Base-by-base conservation (phyloP, 1,140 invertebrate genomes). In the Eumaeus atala region DNA sequence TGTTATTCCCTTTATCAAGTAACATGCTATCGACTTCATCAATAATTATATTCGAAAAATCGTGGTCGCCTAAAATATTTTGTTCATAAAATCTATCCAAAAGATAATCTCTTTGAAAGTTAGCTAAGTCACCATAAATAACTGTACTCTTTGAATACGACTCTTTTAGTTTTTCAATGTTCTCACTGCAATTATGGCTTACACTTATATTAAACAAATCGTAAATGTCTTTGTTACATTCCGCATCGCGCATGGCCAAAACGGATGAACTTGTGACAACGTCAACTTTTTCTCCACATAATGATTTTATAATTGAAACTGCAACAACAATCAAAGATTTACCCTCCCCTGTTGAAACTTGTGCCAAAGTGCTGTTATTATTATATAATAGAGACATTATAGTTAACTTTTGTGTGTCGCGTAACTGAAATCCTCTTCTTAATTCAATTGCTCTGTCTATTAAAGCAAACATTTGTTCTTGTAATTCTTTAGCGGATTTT, bases 1-100 rank as follows among this genome's bases (percentile, higher is more conserved):
- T 55, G 48, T 55, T 55, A 37, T 55, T 55, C n/a, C 54, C 54
- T 48, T 55, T 55, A 48, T 55, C 54, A 28, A 55, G 33, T 12
- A 55, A 48, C 54, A 55, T 55, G n/a, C 54, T 55, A 21, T 55
- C 54, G 3, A 55, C 54, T 48, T 55, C 54, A 38, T 55, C 54
- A 9, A 55, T 42, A 21, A 55, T 37, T 17, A 55, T 40, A 48
- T 55, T 55, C 12, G 10, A 35, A 16, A 55, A 55, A 34, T 44
- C 44, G n/a, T 42, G 44, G n/a, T 55, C 54, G 18, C 54, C 54
- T 48, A 55, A 55, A 55, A 55, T 55, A 12, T 55, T 55, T 48
- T 55, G 34, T 16, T 35, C 54, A 37, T 55, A 55, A 55, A 55
- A 55, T 48, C 47, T 36, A 37, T 55, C 54, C n/a, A 55, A 21